These are phyloP conservation scores for Emmelina monodactyla DNA, from an alignment of 2,888 invertebrate genomes.

Conservation along the genomic window DNA sequence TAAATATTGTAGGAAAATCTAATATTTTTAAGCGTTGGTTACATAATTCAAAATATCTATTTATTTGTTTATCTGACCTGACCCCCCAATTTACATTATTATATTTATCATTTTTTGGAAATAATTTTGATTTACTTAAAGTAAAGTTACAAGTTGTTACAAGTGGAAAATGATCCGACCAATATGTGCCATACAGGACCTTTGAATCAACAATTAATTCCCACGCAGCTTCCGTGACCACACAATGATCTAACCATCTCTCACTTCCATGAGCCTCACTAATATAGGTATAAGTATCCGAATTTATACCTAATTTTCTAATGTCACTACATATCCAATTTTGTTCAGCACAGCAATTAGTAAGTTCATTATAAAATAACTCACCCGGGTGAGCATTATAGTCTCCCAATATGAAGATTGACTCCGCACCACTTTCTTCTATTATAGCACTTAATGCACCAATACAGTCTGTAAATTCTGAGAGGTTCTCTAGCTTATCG, in stretches of 20 bases:
- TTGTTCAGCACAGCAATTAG: conserved; percentile 9
- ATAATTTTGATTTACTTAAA: too few relatives aligned
- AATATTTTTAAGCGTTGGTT: neutral
- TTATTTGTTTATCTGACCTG: neutral
- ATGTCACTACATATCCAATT: conserved; percentile 11
- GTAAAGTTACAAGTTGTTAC: too few relatives aligned
- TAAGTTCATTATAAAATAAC: conserved; percentile 8
- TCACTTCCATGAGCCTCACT: conserved; percentile 11
- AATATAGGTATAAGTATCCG: conserved; percentile 10
- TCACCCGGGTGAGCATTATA: conserved; percentile 12
- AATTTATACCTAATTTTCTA: conserved; percentile 5
- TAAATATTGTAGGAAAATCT: neutral
- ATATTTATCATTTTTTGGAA: too few relatives aligned
- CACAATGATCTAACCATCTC: conserved; percentile 13
- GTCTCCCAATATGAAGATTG: conserved; percentile 12
- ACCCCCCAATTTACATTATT: conserved; percentile 7
- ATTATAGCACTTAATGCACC: conserved; percentile 6
- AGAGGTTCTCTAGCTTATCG: conserved; percentile 7
- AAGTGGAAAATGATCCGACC: conserved; percentile 14
- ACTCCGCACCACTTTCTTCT: conserved; percentile 3
- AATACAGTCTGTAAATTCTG: conserved; percentile 7
- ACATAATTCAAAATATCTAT: neutral
- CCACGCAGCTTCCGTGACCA: conserved; percentile 9
- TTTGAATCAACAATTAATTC: conserved; percentile 2
- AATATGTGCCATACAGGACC: conserved; percentile 8